A percentile compares a stretch with the other conserved stretches of the same genome.
phyloP scores from a whole-genome alignment of 2,888 invertebrate species.

The Torymus auratus region DNA sequence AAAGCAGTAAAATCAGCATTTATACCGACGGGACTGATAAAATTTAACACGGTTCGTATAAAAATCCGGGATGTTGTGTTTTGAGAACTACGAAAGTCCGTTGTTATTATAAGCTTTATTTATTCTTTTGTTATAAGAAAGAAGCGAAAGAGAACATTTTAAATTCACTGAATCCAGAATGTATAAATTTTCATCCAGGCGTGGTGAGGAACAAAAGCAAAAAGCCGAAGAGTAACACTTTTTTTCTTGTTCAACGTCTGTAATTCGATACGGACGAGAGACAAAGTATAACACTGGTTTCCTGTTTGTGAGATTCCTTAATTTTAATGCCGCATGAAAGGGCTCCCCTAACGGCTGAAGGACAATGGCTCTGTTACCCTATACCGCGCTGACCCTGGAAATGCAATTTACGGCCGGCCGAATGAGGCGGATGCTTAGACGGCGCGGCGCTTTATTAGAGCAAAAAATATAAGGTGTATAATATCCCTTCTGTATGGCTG shows the following conservation, averaged over 20 bases:
- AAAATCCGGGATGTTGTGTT: too few species aligned
- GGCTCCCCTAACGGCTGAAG: slow-evolving; percentile 19
- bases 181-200: not conserved
- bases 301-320: slow-evolving; percentile 31
- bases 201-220: too few species aligned
- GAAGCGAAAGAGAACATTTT: too few species aligned
- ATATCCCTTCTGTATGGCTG: slow-evolving; percentile 26
- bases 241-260: not conserved
- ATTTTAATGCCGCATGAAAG: slow-evolving; percentile 39
- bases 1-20: too few species aligned
- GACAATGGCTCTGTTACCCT: slow-evolving; percentile 45
- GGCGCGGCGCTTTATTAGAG: slow-evolving; percentile 58
- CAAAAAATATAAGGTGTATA: slow-evolving; percentile 56
- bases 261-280: too few species aligned
- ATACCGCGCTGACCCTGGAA: slow-evolving; percentile 42
- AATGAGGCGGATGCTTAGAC: slow-evolving; percentile 37
- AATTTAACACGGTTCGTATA: too few species aligned
- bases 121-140: too few species aligned
- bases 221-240: too few species aligned
- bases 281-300: not conserved
- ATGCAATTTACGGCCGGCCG: slow-evolving; percentile 36
- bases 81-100: too few species aligned
- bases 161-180: too few species aligned
- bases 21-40: too few species aligned
- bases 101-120: too few species aligned